These are phyloP conservation scores for Apodemus agrarius DNA, from an alignment of 2,797 vertebrate species.

Conservation along the genomic window DNA sequence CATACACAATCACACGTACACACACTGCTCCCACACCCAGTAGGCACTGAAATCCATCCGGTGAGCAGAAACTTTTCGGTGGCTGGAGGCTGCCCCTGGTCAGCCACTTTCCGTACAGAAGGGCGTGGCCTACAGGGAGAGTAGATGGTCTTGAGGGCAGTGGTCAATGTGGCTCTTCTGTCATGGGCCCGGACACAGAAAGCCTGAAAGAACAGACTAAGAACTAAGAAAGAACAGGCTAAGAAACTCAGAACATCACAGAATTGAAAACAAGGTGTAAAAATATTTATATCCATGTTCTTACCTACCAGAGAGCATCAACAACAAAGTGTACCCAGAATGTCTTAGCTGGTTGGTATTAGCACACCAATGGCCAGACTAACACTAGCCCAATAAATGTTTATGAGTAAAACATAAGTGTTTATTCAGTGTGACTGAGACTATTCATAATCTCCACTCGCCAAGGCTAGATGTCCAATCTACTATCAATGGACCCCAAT, in stretches of 20 bases:
- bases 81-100: background rate
- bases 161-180: background rate
- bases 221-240: too few species aligned
- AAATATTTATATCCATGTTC: background rate
- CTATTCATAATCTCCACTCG: background rate
- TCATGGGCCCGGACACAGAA: background rate
- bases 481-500: background rate
- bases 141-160: background rate
- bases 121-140: background rate
- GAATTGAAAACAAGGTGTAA: background rate
- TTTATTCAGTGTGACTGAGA: background rate
- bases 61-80: background rate
- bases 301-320: background rate
- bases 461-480: background rate
- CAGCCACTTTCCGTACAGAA: background rate
- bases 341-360: background rate
- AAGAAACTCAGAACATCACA: background rate
- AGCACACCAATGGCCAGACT: background rate
- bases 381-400: background rate
- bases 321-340: background rate
- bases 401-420: background rate
- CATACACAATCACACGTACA: background rate
- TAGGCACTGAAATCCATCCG: background rate
- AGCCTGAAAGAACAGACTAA: background rate
- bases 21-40: background rate